These are phyloP conservation scores for Ridgeia piscesae DNA, from an alignment of 1,140 invertebrate species.

Conservation along the genomic window DNA sequence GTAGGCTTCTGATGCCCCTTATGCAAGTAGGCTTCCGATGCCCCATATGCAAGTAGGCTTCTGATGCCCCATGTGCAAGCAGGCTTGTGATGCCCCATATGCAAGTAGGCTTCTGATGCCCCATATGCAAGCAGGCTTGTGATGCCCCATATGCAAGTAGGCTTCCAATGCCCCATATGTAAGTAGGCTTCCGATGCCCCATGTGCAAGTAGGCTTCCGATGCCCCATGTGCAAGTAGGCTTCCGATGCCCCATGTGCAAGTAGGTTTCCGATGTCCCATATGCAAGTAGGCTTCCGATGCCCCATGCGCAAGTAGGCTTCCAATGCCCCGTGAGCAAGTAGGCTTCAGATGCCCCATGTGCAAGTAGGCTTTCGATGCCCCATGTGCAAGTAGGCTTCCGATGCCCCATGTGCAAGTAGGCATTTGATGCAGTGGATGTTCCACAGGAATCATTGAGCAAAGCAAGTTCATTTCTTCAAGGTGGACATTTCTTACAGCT, in stretches of 20 bases:
- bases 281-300: neutral
- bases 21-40: too few relatives aligned
- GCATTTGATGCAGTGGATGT: neutral
- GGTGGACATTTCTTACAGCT: neutral
- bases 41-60: too few relatives aligned
- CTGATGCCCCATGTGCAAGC: too few relatives aligned
- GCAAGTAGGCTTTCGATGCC: neutral
- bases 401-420: neutral
- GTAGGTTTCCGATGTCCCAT: neutral
- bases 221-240: neutral
- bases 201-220: neutral
- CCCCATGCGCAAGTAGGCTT: too few relatives aligned
- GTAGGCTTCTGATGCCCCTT: too few relatives aligned
- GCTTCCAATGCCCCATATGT: too few relatives aligned
- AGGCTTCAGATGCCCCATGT: neutral
- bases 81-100: too few relatives aligned
- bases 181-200: neutral
- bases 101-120: too few relatives aligned
- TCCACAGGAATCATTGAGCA: neutral
- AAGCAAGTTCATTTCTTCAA: neutral
- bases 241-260: neutral
- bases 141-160: too few relatives aligned
- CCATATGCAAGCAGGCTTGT: too few relatives aligned
- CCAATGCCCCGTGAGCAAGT: neutral
- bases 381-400: neutral